phyloP scores from a whole-genome alignment of 2,797 vertebrate genomes.

The Acipenser oxyrinchus region DNA sequence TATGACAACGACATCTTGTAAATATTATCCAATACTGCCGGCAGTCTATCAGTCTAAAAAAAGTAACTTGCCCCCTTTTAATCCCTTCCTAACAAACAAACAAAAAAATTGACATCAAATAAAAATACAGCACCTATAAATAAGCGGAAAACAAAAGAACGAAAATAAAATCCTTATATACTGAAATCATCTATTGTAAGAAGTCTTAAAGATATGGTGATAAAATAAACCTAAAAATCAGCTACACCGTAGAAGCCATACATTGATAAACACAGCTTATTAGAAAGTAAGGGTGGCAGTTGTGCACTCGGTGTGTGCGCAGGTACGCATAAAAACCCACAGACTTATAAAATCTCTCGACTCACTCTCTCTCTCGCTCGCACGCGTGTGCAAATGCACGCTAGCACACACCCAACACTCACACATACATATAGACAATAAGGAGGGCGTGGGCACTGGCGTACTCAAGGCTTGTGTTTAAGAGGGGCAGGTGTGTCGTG shows the following conservation, averaged over 20 bases:
- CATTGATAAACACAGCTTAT: conserved; percentile 93
- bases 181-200: conserved; percentile 87
- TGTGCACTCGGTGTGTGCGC: conserved; percentile 94
- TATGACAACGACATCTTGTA: conserved; percentile 95
- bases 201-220: conserved; percentile 89
- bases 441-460: conserved; percentile 94
- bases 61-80: conserved; percentile 92
- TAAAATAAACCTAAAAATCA: conserved; percentile 91
- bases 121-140: conserved; percentile 97
- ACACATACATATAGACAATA: conserved; percentile 67
- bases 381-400: conserved; percentile 44
- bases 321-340: conserved; percentile 88
- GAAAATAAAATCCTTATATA: conserved; percentile 66
- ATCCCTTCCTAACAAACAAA: conserved; percentile 93
- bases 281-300: conserved; percentile 89
- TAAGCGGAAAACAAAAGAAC: conserved; percentile 79
- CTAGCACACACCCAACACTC: conserved; percentile 61
- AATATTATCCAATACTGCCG: conserved; percentile 99
- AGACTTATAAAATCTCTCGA: conserved; percentile 79
- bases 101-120: conserved; percentile 72
- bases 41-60: conserved; percentile 95
- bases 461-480: conserved; percentile 57
- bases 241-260: conserved; percentile 90
- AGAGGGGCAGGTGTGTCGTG: conserved; percentile 30
- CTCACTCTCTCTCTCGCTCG: conserved; percentile 39